These are phyloP conservation scores for Sparidentex hasta DNA, from an alignment of 2,797 vertebrate genomes.

Conservation along the genomic window DNA sequence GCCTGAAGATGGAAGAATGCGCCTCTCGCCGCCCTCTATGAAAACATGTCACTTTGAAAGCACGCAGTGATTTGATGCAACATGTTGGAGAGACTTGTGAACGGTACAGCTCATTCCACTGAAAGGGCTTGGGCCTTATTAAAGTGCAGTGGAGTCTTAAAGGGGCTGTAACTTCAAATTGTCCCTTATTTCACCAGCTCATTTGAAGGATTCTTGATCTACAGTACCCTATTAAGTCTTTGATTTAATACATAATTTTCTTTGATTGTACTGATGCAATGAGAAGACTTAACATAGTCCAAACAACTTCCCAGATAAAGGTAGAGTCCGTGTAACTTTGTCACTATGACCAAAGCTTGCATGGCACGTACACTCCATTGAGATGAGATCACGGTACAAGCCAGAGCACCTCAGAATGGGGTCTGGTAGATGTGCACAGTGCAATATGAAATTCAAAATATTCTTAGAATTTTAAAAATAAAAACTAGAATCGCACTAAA, in stretches of 20 bases:
- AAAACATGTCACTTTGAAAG: constrained; percentile 71
- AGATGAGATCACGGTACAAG: not conserved
- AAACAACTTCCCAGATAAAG: not conserved
- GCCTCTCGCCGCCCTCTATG: constrained; percentile 51
- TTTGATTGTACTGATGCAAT: not conserved
- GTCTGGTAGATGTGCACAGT: not conserved
- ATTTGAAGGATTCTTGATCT: too few relatives aligned
- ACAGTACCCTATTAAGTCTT: not conserved
- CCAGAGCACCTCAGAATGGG: not conserved
- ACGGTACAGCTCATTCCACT: constrained; percentile 20
- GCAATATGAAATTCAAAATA: too few relatives aligned
- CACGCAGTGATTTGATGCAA: constrained; percentile 68
- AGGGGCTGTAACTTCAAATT: not conserved
- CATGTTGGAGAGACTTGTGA: constrained; percentile 55
- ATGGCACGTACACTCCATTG: not conserved
- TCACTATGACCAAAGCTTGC: not conserved
- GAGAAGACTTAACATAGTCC: not conserved
- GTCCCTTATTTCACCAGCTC: not conserved
- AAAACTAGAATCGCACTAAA: too few relatives aligned
- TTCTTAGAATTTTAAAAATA: too few relatives aligned
- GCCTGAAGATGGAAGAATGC: constrained; percentile 61
- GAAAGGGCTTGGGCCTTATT: not conserved
- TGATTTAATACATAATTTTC: too few relatives aligned
- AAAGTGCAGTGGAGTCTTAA: not conserved
- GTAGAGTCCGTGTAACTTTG: not conserved